These are phyloP conservation scores for Monochamus saltuarius DNA, from an alignment of 1,140 invertebrate genomes.

Conservation along the genomic window DNA sequence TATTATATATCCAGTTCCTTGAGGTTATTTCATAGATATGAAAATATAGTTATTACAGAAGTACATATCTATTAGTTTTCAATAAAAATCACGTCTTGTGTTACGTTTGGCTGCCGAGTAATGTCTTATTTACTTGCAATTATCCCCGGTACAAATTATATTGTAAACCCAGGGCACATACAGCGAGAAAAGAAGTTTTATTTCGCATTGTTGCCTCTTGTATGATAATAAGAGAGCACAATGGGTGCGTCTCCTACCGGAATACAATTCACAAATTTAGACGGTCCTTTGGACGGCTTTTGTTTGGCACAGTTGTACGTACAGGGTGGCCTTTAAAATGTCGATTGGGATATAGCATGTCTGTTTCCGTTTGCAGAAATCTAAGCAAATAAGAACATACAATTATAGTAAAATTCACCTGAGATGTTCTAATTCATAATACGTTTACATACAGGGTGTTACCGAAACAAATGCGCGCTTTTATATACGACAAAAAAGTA, in stretches of 20 bases:
- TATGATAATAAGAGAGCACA: constrained; percentile 34
- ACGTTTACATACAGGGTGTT: no score
- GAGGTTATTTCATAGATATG: neutral
- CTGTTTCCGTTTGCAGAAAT: no score
- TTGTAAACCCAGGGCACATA: constrained; percentile 33
- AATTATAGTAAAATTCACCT: no score
- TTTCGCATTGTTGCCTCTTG: constrained; percentile 24
- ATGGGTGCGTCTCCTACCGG: constrained; percentile 27
- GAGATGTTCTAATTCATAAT: no score
- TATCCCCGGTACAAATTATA: constrained; percentile 27
- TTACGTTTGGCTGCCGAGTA: constrained; percentile 10
- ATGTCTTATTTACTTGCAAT: constrained; percentile 15
- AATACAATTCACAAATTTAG: constrained; percentile 31
- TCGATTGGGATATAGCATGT: no score
- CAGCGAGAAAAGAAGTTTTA: constrained; percentile 25
- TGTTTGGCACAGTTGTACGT: constrained; percentile 3
- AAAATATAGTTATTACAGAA: constrained; percentile 8
- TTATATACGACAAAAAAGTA: no score
- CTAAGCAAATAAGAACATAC: no score
- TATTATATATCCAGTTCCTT: constrained; percentile 9
- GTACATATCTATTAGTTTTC: neutral
- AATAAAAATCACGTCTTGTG: constrained; percentile 7
- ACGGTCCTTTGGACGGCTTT: constrained; percentile 15
- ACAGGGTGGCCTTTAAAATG: no score
- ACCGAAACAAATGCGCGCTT: no score